Evolutionary conservation across 2,888 invertebrate genomes (phyloP).

Genomic region (Perizoma affinitatum): DNA sequence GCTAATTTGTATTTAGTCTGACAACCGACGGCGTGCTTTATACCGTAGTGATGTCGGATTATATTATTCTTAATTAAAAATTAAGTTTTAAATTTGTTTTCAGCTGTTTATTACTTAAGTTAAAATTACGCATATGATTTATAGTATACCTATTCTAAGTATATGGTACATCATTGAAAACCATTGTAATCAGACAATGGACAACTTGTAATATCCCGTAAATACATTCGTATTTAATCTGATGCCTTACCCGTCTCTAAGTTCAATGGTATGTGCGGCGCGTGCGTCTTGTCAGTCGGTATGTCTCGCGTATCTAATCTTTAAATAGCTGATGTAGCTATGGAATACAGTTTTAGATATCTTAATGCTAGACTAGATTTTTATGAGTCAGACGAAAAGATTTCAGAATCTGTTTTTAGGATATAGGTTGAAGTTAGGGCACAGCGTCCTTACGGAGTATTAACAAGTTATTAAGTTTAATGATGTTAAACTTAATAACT

Average conservation of each 20-base stretch:
- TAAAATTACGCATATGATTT: too few species aligned
- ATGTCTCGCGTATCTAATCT: conserved; percentile 34
- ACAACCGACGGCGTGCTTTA: conserved; percentile 35
- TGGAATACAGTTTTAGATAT: conserved; percentile 21
- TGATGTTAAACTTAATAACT: too few species aligned
- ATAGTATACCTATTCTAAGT: too few species aligned
- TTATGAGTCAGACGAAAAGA: conserved; percentile 20
- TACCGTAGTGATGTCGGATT: conserved; percentile 12
- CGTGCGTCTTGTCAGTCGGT: conserved; percentile 18
- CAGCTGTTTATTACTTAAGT: too few species aligned
- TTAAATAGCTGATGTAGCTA: conserved; percentile 26
- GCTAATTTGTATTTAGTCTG: conserved; percentile 28
- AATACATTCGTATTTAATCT: conserved; percentile 3
- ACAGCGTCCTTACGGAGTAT: too few species aligned
- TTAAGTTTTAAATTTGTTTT: too few species aligned
- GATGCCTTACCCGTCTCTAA: conserved; percentile 17
- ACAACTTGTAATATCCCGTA: neutral
- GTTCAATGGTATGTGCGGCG: conserved; percentile 23
- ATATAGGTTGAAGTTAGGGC: neutral
- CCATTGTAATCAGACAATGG: too few species aligned
- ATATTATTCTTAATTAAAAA: neutral
- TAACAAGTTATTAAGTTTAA: too few species aligned
- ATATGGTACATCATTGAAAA: too few species aligned
- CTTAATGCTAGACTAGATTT: conserved; percentile 18
- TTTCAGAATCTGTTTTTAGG: conserved; percentile 9